Percentiles rank a stretch among this genome's conserved stretches.
These are phyloP conservation scores for Thelaira solivaga DNA, from an alignment of 2,888 invertebrate species.

Conservation along the genomic window DNA sequence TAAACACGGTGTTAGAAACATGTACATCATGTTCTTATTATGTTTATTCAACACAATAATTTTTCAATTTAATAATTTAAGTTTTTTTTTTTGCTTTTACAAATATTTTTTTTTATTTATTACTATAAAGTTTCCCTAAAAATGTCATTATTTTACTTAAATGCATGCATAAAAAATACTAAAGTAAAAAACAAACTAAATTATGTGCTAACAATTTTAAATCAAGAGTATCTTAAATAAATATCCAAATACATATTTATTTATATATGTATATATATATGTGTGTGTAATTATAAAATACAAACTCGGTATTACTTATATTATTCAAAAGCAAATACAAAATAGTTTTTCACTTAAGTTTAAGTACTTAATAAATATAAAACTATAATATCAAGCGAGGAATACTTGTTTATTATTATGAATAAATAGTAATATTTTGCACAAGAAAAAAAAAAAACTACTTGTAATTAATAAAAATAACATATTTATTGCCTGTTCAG, in stretches of 20 bases:
- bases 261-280: not conserved
- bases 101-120: conserved; percentile 5
- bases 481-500: no score
- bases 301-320: not conserved
- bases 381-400: conserved; percentile 24
- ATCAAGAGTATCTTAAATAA: conserved; percentile 9
- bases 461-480: no score
- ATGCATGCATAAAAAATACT: conserved; percentile 31
- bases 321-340: not conserved
- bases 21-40: no score
- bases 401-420: not conserved
- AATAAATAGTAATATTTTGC: conserved; percentile 11
- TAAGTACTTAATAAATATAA: conserved; percentile 32
- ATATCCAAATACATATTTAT: not conserved
- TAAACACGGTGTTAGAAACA: no score
- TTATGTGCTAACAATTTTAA: not conserved
- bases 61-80: no score
- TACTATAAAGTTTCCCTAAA: conserved; percentile 46
- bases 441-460: no score
- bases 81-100: not conserved
- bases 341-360: not conserved
- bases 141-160: conserved; percentile 31
- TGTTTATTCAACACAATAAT: no score
- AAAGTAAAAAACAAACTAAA: no score
- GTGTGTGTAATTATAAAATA: not conserved